These are phyloP conservation scores for Trissoscelio sp. DNA, from an alignment of 2,888 invertebrate genomes.

Conservation along the genomic window DNA sequence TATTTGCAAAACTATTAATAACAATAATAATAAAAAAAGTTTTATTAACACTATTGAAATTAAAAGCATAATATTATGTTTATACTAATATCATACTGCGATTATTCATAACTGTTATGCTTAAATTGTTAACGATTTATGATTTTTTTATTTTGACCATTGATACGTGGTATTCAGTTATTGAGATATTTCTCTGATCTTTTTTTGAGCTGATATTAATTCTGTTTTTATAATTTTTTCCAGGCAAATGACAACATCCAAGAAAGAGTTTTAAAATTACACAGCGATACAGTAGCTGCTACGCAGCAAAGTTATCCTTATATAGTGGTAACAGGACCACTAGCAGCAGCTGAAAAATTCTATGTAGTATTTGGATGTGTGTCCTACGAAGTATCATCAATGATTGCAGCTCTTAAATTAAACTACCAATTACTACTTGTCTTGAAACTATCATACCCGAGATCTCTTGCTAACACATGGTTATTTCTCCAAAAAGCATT, in stretches of 20 bases:
- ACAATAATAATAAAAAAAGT: no score
- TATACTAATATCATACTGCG: no score
- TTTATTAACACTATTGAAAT: no score
- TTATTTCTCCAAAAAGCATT: constrained; percentile 20
- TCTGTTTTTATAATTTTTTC: constrained; percentile 6
- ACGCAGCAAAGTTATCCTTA: constrained; percentile 4
- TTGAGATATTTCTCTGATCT: no score
- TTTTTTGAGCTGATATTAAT: no score
- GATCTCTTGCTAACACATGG: background rate
- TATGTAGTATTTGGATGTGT: background rate
- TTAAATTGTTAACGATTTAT: no score
- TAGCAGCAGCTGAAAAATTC: background rate
- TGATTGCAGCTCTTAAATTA: constrained; percentile 8
- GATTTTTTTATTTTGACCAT: no score
- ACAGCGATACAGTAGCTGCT: background rate
- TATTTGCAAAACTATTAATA: no score
- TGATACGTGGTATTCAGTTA: no score
- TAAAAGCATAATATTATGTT: no score
- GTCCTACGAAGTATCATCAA: background rate
- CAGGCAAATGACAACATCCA: constrained; percentile 3
- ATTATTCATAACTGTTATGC: no score
- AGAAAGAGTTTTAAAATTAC: background rate
- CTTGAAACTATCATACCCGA: constrained; percentile 5
- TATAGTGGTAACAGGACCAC: background rate
- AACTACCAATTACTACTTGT: background rate